These are phyloP conservation scores for Chironomus tentans DNA, from an alignment of 2,888 invertebrate species.

Conservation along the genomic window DNA sequence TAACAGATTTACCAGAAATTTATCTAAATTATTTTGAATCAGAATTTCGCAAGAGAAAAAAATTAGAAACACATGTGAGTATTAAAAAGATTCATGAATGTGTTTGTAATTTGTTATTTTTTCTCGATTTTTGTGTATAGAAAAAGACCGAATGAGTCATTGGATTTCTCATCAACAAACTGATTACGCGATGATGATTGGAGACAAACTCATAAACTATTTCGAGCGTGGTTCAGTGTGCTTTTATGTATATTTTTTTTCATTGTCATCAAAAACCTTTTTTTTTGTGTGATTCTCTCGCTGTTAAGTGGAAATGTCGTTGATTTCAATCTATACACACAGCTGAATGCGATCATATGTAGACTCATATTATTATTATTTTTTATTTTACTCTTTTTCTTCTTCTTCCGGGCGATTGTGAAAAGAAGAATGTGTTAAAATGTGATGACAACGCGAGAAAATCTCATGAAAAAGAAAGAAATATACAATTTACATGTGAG, in stretches of 20 bases:
- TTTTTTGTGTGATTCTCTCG: neutral
- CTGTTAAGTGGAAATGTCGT: neutral
- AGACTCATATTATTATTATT: neutral
- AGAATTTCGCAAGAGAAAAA: too few species aligned
- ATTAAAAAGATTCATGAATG: too few species aligned
- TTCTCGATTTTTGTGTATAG: too few species aligned
- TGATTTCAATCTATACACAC: neutral
- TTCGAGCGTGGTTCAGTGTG: neutral
- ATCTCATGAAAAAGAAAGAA: neutral
- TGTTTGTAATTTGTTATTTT: too few species aligned
- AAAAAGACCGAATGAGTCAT: conserved; percentile 1
- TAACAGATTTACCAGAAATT: too few species aligned
- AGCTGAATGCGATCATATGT: neutral
- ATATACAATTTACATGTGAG: neutral
- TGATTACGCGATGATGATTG: neutral
- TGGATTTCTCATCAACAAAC: conserved; percentile 8
- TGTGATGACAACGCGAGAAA: conserved; percentile 1
- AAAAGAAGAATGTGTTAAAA: neutral
- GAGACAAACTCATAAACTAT: neutral
- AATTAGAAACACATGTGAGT: too few species aligned
- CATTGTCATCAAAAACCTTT: conserved; percentile 4
- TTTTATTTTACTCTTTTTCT: neutral
- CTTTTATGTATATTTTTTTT: neutral
- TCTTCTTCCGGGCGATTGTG: neutral
- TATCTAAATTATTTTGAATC: too few species aligned